Base-by-base conservation (phyloP, 2,113 vertebrate species). In the Pachyramphus minor region DNA sequence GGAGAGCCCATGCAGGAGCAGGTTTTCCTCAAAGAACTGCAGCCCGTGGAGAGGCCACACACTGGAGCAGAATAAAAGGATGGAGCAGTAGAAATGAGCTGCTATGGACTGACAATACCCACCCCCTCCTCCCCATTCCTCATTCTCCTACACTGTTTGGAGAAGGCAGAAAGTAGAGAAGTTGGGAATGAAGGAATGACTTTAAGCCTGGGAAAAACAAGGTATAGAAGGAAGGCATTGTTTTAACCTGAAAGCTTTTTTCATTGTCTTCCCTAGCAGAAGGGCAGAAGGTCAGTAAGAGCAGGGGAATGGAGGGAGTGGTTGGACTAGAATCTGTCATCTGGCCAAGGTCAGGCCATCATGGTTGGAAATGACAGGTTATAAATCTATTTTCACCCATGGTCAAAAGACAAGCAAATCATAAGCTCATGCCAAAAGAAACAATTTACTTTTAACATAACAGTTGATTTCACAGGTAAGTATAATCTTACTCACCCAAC, bases 121-220 rank as follows among this genome's bases (percentile, higher is more conserved):
- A 2, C 10, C 9, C 5, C 14, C n/a, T n/a, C 4, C 4, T 2
- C 8, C 11, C 4, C 3, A 11, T 72, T 93, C 17, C 14, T 55
- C 25, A 55, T 59, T 12, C 3, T 13, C 12, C 14, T 41, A 9
- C 0, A 2, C 12, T 75, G 4, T 10, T 45, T 50, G 30, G 17
- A 63, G 20, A 9, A 63, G 9, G 14, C 21, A 84, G 20, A 44
- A 83, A 45, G 14, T 6, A 37, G 12, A 59, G 31, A 56, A 44
- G 5, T 3, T 3, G 2, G 9, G 22, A 86, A 75, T 19, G 13
- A 67, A 44, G 21, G 11, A 41, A 6, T 39, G 21, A 76, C 20
- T 9, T 12, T 55, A 23, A 86, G 10, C 35, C 17, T 37, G 33
- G 28, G 23, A 62, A 71, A 50, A 88, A 63, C 8, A 3, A 56